Evolutionary conservation across 2,797 vertebrate species (phyloP).

Genomic region (Bucorvus abyssinicus): DNA sequence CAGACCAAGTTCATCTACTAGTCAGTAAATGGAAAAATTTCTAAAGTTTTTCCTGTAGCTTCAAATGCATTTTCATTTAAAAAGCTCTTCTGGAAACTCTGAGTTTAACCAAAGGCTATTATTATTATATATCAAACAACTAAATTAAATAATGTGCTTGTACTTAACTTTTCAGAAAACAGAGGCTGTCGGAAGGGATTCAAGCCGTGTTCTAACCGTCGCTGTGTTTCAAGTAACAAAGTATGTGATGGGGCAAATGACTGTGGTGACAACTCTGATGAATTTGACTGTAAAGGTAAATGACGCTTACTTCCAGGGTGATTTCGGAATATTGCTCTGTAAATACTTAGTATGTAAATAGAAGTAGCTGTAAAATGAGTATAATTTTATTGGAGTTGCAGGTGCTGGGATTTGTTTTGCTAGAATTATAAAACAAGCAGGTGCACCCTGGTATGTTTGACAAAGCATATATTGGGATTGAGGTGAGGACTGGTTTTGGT

Average conservation of each 20-base stretch:
- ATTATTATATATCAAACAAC: neutral
- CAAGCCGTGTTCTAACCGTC: constrained; percentile 86
- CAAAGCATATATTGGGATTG: neutral
- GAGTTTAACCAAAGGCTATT: neutral
- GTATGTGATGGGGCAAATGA: constrained; percentile 90
- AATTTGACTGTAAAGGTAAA: constrained; percentile 91
- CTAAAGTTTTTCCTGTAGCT: neutral
- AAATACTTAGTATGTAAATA: neutral
- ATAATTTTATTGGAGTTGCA: neutral
- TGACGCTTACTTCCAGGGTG: constrained; percentile 19
- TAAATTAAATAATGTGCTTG: neutral
- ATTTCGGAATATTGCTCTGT: neutral
- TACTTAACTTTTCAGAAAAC: constrained; percentile 80
- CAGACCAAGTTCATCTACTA: neutral
- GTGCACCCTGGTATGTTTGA: neutral
- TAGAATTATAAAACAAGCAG: neutral
- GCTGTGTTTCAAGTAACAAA: constrained; percentile 83
- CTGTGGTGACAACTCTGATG: constrained; percentile 94
- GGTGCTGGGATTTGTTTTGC: neutral
- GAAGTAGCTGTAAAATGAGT: neutral
- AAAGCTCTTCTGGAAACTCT: neutral
- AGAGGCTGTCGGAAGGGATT: constrained; percentile 90
- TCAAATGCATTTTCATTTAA: neutral
- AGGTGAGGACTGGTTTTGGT: neutral
- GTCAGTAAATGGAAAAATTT: neutral